phyloP scores from a whole-genome alignment of 2,888 invertebrate genomes.

The Eilema griseolum region DNA sequence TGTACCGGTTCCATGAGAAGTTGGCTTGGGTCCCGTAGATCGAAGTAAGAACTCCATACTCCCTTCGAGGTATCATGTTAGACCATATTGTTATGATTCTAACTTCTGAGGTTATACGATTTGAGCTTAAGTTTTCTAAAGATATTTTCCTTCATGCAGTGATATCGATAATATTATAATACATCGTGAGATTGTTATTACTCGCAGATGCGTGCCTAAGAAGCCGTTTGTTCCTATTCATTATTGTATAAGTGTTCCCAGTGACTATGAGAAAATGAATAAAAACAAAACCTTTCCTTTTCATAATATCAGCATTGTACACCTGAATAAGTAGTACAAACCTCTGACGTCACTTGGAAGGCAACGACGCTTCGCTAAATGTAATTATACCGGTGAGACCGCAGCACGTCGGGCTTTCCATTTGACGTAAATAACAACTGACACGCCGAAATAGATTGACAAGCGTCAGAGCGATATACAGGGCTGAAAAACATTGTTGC shows the following conservation, averaged over 20 bases:
- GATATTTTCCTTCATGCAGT: not conserved
- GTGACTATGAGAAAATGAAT: constrained; percentile 1
- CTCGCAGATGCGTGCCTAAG: not conserved
- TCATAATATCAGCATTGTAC: constrained; percentile 9
- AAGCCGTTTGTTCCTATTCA: not conserved
- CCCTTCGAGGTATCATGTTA: no score
- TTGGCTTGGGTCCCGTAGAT: no score
- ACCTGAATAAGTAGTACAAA: not conserved
- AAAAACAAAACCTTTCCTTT: not conserved
- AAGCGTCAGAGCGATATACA: not conserved
- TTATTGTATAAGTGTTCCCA: constrained; percentile 2
- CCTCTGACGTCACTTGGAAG: constrained; percentile 1
- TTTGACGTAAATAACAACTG: not conserved
- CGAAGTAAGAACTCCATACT: no score
- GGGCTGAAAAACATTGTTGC: no score
- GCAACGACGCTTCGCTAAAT: not conserved
- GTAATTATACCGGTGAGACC: not conserved
- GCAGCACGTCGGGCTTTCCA: not conserved
- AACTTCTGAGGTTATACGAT: no score
- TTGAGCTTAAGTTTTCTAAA: not conserved
- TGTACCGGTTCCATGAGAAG: no score
- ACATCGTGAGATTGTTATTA: constrained; percentile 9
- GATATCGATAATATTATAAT: not conserved
- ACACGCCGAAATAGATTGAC: not conserved
- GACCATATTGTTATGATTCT: no score